Percentiles rank a stretch among this genome's conserved stretches.
Conservation (phyloP, 2,797 vertebrate genomes). For the Sebastes hopkinsi region DNA sequence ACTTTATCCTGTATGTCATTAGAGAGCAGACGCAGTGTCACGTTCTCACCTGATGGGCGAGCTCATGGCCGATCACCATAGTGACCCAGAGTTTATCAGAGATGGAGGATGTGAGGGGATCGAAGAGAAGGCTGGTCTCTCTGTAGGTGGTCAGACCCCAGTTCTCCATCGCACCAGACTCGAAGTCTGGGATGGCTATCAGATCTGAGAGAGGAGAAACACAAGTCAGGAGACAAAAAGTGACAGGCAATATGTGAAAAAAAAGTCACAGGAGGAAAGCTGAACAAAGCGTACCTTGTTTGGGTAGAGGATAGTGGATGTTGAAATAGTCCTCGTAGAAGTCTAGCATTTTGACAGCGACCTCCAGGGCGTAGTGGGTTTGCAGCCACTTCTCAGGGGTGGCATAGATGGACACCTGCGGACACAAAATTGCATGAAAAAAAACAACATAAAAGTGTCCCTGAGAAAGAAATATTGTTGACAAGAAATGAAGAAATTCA, state of each 20-base stretch:
- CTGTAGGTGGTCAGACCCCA: slow-evolving; percentile 87
- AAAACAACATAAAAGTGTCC: not conserved
- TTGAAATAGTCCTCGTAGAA: slow-evolving; percentile 87
- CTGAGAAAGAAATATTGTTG: not conserved
- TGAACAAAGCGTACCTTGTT: slow-evolving; percentile 73
- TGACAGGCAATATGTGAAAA: not conserved
- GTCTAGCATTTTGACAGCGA: slow-evolving; percentile 83
- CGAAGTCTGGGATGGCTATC: slow-evolving; percentile 86
- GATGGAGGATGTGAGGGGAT: slow-evolving; percentile 80
- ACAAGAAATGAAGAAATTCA: not conserved
- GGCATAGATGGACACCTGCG: slow-evolving; percentile 84
- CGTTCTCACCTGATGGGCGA: slow-evolving; percentile 84
- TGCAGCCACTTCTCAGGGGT: slow-evolving; percentile 82
- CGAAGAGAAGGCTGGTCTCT: slow-evolving; percentile 84
- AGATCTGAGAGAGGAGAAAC: slow-evolving; percentile 76
- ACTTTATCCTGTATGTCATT: not conserved
- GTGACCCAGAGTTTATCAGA: slow-evolving; percentile 86
- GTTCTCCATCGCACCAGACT: slow-evolving; percentile 87
- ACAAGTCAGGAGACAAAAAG: not conserved
- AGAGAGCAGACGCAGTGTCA: not conserved
- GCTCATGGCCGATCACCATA: slow-evolving; percentile 85
- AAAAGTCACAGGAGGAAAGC: not conserved
- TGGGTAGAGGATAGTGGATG: slow-evolving; percentile 84
- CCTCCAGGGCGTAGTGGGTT: slow-evolving; percentile 83
- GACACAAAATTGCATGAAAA: not conserved